These are phyloP conservation scores for Eonycteris spelaea DNA, from an alignment of 2,113 vertebrate genomes.

Conservation along the genomic window DNA sequence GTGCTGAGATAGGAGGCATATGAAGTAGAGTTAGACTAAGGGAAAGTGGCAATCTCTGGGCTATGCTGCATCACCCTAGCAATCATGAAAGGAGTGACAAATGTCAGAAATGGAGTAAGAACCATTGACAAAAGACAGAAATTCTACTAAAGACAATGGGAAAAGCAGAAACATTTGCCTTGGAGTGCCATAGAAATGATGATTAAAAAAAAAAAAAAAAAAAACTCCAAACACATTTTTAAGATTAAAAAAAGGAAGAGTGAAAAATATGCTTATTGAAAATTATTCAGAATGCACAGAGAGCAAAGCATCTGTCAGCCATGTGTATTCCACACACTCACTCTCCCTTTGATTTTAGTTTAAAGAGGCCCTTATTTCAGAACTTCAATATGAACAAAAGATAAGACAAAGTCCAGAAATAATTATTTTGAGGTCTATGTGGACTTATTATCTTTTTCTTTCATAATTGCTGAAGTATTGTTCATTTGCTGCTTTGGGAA, in stretches of 20 bases:
- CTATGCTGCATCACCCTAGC: conserved; percentile 24
- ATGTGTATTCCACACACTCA: not conserved
- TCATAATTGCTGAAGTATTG: not conserved
- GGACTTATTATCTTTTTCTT: not conserved
- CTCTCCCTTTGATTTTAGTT: not conserved
- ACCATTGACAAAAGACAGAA: not conserved
- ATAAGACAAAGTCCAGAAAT: not conserved
- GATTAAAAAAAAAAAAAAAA: not conserved
- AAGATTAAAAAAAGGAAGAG: not conserved
- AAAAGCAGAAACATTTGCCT: not conserved
- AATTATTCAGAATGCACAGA: not conserved
- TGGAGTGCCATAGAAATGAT: not conserved
- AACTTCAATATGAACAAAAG: not conserved
- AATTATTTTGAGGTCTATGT: not conserved
- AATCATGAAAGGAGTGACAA: conserved; percentile 14
- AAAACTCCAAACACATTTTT: not conserved
- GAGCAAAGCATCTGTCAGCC: not conserved
- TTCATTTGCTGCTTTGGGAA: not conserved
- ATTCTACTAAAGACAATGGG: not conserved
- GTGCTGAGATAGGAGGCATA: conserved; percentile 68
- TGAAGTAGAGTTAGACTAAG: conserved; percentile 63
- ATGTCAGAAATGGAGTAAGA: conserved; percentile 50
- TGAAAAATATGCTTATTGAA: not conserved
- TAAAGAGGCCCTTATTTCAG: not conserved
- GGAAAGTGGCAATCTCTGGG: conserved; percentile 43